A percentile compares a stretch with the other conserved stretches of the same genome.
These are phyloP conservation scores for Sylvietta virens DNA, from an alignment of 2,113 vertebrate genomes.

Conservation along the genomic window DNA sequence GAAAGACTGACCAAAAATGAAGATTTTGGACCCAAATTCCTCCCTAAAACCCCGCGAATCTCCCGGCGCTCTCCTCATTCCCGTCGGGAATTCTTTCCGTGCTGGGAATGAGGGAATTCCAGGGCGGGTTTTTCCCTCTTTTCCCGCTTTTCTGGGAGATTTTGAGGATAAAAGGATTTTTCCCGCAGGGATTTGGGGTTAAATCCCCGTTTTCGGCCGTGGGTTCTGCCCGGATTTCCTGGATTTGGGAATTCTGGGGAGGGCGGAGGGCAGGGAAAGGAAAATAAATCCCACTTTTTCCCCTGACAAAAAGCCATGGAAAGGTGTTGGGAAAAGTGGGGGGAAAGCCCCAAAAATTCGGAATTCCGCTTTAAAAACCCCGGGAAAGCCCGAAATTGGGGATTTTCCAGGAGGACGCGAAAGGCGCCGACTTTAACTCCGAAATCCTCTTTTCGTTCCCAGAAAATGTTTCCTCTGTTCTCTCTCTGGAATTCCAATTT, in stretches of 20 bases:
- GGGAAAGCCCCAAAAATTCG: neutral
- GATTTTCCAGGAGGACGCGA: neutral
- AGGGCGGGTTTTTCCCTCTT: neutral
- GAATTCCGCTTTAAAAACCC: neutral
- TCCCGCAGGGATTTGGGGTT: neutral
- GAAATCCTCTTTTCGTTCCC: neutral
- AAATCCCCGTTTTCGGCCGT: neutral
- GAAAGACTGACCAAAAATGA: rapidly evolving
- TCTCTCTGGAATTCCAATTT: neutral
- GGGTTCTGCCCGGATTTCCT: too few relatives aligned
- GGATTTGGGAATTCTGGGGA: neutral
- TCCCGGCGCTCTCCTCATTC: too few relatives aligned
- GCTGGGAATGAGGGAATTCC: too few relatives aligned
- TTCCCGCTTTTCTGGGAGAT: neutral
- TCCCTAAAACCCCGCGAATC: too few relatives aligned
- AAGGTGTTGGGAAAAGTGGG: neutral
- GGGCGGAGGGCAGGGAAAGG: neutral
- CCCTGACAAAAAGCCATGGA: neutral
- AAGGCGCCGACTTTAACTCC: too few relatives aligned
- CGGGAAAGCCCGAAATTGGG: neutral
- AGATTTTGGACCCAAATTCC: neutral
- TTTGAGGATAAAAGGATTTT: too few relatives aligned
- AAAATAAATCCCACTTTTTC: neutral
- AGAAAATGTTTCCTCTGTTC: neutral
- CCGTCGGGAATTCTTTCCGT: neutral